Conservation (phyloP, 2,888 invertebrate species). For the Euproctis similis region DNA sequence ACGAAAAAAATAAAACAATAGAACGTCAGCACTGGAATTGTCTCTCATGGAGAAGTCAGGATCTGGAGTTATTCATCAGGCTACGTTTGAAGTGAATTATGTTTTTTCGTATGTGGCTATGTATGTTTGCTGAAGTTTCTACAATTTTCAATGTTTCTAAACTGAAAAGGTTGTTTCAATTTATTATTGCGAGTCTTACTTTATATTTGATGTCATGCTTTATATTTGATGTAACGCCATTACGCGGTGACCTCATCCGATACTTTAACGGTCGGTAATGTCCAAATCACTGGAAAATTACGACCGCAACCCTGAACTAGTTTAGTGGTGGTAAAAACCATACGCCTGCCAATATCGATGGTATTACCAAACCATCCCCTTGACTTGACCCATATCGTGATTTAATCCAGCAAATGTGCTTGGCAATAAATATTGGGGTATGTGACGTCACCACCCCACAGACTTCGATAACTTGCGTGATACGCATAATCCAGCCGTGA, state of each 20-base stretch:
- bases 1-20: too few relatives aligned
- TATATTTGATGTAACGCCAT: too few relatives aligned
- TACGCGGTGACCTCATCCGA: neutral
- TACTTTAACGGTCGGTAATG: conserved; percentile 11
- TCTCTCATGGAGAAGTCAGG: too few relatives aligned
- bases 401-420: conserved; percentile 10
- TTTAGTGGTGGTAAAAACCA: conserved; percentile 4
- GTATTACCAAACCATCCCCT: conserved; percentile 14
- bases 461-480: conserved; percentile 41
- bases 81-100: too few relatives aligned
- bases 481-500: conserved; percentile 22
- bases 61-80: too few relatives aligned
- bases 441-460: conserved; percentile 48
- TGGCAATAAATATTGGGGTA: conserved; percentile 24
- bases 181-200: too few relatives aligned
- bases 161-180: too few relatives aligned
- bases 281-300: conserved; percentile 10
- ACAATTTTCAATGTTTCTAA: too few relatives aligned
- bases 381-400: conserved; percentile 19
- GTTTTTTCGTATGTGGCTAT: too few relatives aligned
- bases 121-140: too few relatives aligned
- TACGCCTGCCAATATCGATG: conserved; percentile 13
- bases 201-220: too few relatives aligned
- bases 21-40: too few relatives aligned
- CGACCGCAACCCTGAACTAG: conserved; percentile 17